phyloP scores from a whole-genome alignment of 2,113 vertebrate species.

The Mormyrus iriodes region DNA sequence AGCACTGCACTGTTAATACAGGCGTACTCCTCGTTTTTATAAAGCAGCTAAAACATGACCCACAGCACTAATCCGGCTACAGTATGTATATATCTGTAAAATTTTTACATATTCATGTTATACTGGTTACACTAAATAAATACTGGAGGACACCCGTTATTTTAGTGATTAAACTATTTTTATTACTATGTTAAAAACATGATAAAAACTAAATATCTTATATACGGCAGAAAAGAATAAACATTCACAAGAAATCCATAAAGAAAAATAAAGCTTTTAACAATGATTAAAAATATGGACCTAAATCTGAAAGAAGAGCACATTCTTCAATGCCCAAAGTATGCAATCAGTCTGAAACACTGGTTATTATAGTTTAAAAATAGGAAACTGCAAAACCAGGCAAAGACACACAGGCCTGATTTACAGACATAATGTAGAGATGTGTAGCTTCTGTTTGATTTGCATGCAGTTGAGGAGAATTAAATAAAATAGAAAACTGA shows the following conservation, averaged over 20 bases:
- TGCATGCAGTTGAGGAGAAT: neutral
- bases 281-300: neutral
- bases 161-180: conserved; percentile 2
- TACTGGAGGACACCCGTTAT: neutral
- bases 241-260: neutral
- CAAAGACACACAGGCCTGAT: neutral
- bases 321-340: neutral
- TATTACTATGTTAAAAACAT: conserved; percentile 3
- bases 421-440: neutral
- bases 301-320: neutral
- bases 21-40: neutral
- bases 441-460: neutral
- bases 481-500: neutral
- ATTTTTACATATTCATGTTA: neutral
- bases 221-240: neutral
- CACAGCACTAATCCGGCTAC: neutral
- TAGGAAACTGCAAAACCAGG: neutral
- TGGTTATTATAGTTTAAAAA: neutral
- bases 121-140: neutral
- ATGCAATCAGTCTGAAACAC: neutral
- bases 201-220: neutral
- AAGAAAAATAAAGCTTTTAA: conserved; percentile 1
- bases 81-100: neutral
- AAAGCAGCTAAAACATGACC: neutral
- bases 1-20: neutral